These are phyloP conservation scores for Bombus sylvicola DNA, from an alignment of 1,140 invertebrate genomes.

Conservation along the genomic window DNA sequence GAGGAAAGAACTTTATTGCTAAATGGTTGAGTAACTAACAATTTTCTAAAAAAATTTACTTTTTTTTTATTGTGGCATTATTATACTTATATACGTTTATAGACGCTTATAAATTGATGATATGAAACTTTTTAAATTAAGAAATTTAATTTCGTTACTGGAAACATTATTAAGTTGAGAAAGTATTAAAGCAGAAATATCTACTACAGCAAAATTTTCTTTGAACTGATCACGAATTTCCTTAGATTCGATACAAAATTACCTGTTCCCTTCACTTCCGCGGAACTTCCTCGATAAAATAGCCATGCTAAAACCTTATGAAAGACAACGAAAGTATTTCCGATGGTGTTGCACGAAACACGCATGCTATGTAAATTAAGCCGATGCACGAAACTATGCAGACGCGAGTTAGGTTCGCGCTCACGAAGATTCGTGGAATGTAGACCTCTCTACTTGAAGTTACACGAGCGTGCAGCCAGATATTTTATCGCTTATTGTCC, in stretches of 20 bases:
- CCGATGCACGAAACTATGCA: constrained; percentile 5
- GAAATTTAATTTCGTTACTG: neutral
- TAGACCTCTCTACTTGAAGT: constrained; percentile 20
- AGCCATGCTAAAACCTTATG: neutral
- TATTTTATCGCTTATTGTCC: constrained; percentile 28
- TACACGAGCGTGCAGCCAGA: neutral
- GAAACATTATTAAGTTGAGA: neutral
- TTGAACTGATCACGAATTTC: neutral
- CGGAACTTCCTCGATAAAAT: neutral
- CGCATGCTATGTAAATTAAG: constrained; percentile 5
- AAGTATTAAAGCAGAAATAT: neutral
- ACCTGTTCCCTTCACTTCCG: neutral
- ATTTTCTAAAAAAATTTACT: too few species aligned
- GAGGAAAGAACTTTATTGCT: too few species aligned
- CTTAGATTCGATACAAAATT: neutral
- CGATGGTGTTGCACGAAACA: neutral
- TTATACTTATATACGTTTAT: too few species aligned
- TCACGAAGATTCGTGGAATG: constrained; percentile 16
- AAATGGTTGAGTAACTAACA: too few species aligned
- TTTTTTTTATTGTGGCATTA: too few species aligned
- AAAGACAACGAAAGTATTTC: constrained; percentile 9
- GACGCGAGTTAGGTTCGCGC: neutral
- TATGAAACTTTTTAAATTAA: neutral
- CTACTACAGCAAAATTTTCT: neutral
- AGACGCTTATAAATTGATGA: too few species aligned